These are phyloP conservation scores for Antheraea yamamai DNA, from an alignment of 2,888 invertebrate species.

Conservation along the genomic window DNA sequence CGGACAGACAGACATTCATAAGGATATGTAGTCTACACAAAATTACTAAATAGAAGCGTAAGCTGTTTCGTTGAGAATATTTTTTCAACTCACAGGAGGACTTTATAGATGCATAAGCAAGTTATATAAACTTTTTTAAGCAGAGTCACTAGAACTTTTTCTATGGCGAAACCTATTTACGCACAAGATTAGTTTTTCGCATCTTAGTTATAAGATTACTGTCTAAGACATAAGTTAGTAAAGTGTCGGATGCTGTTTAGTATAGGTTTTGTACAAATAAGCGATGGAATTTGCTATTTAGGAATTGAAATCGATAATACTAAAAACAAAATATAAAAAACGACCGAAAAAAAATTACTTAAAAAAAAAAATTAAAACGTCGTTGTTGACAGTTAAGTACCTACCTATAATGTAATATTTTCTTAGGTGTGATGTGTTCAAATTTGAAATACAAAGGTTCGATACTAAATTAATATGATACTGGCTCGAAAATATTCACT, in stretches of 20 bases:
- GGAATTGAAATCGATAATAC: neutral
- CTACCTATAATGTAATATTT: no score
- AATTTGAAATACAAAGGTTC: no score
- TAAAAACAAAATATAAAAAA: neutral
- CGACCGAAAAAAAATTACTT: no score
- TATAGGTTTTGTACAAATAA: neutral
- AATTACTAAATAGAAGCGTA: neutral
- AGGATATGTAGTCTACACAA: neutral
- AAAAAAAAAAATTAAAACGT: no score
- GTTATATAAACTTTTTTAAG: conserved; percentile 2
- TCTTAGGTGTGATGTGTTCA: no score
- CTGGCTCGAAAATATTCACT: no score
- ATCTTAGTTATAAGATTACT: neutral
- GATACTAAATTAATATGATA: no score
- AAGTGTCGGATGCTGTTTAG: neutral
- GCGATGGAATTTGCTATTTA: neutral
- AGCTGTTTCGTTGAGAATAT: neutral
- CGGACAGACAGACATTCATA: no score
- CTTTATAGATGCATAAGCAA: neutral
- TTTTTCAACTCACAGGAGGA: neutral
- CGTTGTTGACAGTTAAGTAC: no score
- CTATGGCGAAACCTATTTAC: neutral
- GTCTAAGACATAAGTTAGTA: neutral
- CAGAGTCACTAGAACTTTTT: neutral
- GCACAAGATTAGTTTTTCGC: neutral